Evolutionary conservation across 2,113 vertebrate genomes (phyloP).

Genomic region (Cepphus grylle): DNA sequence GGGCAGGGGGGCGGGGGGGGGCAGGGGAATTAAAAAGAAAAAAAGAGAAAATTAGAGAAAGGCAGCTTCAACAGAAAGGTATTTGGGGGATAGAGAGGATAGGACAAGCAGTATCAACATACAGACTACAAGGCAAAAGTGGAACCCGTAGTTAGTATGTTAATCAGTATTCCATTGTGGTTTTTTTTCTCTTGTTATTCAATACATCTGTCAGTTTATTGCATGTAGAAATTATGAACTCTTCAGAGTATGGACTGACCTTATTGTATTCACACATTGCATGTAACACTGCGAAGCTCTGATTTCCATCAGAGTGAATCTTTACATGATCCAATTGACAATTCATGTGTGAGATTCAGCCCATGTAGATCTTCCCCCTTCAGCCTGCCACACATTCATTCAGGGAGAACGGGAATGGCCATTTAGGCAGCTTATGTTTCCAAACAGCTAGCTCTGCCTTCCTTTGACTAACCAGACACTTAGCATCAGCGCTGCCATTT

Average conservation of each 20-base stretch:
- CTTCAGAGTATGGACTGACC: neutral
- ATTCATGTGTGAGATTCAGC: conserved; percentile 55
- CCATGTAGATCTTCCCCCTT: neutral
- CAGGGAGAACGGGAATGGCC: conserved; percentile 2
- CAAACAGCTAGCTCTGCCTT: neutral
- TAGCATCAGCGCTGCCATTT: neutral
- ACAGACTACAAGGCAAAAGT: neutral
- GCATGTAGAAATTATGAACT: neutral
- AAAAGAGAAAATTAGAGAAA: neutral
- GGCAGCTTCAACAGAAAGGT: neutral
- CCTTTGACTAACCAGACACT: neutral
- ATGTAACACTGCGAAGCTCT: neutral
- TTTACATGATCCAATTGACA: conserved; percentile 59
- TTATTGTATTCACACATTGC: neutral
- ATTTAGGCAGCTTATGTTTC: neutral
- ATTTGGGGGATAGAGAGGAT: neutral
- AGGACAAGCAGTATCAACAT: neutral
- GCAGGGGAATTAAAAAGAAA: neutral
- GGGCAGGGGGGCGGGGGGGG: too few species aligned
- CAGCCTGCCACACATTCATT: conserved; percentile 18
- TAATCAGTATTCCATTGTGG: neutral
- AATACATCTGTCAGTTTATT: neutral
- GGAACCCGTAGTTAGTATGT: neutral
- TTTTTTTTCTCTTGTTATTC: neutral
- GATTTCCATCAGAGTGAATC: conserved; percentile 48